Evolutionary conservation across 1,140 invertebrate species (phyloP).

Genomic region (Triops cancriformis): DNA sequence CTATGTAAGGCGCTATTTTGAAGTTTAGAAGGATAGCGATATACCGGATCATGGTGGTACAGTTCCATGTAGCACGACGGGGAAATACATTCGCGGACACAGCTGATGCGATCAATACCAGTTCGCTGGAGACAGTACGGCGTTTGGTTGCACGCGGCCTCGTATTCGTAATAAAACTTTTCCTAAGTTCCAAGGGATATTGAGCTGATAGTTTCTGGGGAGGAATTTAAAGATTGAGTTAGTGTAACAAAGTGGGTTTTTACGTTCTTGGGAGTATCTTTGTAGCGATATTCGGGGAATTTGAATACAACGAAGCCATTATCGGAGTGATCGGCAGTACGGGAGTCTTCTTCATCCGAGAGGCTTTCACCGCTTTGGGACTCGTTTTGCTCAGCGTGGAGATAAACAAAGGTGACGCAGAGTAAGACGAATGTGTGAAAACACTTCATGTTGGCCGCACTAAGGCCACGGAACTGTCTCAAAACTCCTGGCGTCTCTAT

Average conservation of each 20-base stretch:
- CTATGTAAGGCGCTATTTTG: no score
- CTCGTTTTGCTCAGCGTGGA: not conserved
- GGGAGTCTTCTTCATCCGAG: not conserved
- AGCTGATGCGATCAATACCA: slow-evolving; percentile 21
- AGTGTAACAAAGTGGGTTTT: not conserved
- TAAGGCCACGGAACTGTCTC: not conserved
- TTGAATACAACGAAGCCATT: not conserved
- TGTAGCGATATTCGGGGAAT: not conserved
- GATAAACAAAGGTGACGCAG: not conserved
- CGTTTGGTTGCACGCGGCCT: slow-evolving; percentile 20
- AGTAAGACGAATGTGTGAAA: not conserved
- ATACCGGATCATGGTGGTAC: slow-evolving; percentile 19
- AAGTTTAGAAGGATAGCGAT: not conserved
- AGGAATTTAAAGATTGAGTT: not conserved
- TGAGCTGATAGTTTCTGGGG: not conserved
- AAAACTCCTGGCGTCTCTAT: not conserved
- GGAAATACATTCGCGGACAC: slow-evolving; percentile 21
- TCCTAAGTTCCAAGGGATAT: not conserved
- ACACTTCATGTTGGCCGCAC: not conserved
- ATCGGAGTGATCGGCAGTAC: not conserved
- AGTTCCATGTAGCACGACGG: slow-evolving; percentile 22
- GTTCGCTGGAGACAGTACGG: slow-evolving; percentile 15
- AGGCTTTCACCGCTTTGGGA: not conserved
- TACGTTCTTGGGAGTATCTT: slow-evolving; percentile 2
- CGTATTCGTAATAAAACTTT: slow-evolving; percentile 21